A percentile compares a stretch with the other conserved stretches of the same genome.
These are phyloP conservation scores for Diachasma alloeum DNA, from an alignment of 1,140 invertebrate genomes.

Conservation along the genomic window DNA sequence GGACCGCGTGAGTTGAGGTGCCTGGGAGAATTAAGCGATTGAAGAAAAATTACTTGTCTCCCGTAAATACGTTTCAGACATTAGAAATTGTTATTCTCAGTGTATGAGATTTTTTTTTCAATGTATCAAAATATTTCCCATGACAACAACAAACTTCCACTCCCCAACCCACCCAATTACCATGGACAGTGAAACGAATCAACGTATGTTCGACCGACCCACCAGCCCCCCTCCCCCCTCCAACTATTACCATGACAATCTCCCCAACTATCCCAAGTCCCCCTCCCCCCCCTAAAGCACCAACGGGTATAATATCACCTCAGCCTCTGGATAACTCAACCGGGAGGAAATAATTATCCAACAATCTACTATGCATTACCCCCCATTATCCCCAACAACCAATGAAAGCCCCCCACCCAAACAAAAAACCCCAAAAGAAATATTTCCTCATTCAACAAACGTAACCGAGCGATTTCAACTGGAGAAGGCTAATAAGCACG, in stretches of 20 bases:
- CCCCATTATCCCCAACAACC: background rate
- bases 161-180: background rate
- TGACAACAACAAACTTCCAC: background rate
- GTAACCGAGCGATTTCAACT: slow-evolving; percentile 16
- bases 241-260: background rate
- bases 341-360: slow-evolving; percentile 30
- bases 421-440: background rate
- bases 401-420: background rate
- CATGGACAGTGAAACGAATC: background rate
- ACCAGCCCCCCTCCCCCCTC: background rate
- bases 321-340: slow-evolving; percentile 14
- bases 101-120: too few relatives aligned
- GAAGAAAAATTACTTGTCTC: too few relatives aligned
- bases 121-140: background rate
- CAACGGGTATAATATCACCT: slow-evolving; percentile 13
- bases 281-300: background rate
- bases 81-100: too few relatives aligned
- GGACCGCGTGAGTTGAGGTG: too few relatives aligned
- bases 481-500: slow-evolving; percentile 17
- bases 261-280: background rate
- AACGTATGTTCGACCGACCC: background rate
- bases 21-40: too few relatives aligned
- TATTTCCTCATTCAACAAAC: background rate
- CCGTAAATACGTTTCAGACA: too few relatives aligned
- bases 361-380: slow-evolving; percentile 13